Conservation (phyloP, 2,113 vertebrate genomes). For the Oreotrochilus melanogaster region DNA sequence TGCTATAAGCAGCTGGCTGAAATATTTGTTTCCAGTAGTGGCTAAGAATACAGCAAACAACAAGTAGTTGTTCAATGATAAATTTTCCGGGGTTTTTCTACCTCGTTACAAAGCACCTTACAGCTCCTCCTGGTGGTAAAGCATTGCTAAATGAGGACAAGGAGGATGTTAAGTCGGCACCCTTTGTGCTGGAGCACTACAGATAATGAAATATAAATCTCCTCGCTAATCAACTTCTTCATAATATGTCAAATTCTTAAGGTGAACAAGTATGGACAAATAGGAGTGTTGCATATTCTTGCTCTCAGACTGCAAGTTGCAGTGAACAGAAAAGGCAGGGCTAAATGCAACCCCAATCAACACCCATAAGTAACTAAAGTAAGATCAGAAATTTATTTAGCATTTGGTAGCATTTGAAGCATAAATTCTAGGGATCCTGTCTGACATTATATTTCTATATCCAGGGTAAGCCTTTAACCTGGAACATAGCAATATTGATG, state of each 20-base stretch:
- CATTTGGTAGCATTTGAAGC: background rate
- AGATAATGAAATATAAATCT: background rate
- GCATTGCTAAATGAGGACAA: background rate
- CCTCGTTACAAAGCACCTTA: background rate
- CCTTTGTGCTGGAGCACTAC: background rate
- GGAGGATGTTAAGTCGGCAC: fast-evolving
- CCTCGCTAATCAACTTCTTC: background rate
- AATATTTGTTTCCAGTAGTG: background rate
- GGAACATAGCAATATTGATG: background rate
- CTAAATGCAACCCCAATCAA: background rate
- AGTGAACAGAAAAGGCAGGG: background rate
- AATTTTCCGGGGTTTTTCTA: background rate
- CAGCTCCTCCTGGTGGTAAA: slow-evolving; percentile 40
- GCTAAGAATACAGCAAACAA: background rate
- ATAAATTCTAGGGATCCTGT: background rate
- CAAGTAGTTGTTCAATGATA: background rate
- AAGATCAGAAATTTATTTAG: background rate
- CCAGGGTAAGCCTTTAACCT: background rate
- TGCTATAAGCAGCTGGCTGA: background rate
- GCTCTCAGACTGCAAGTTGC: background rate
- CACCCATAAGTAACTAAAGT: background rate
- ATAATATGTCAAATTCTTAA: background rate
- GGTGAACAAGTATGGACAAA: background rate
- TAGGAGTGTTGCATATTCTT: background rate
- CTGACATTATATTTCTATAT: background rate